Evolutionary conservation across 1,140 invertebrate genomes (phyloP).

Genomic region (Drosophila virilis): DNA sequence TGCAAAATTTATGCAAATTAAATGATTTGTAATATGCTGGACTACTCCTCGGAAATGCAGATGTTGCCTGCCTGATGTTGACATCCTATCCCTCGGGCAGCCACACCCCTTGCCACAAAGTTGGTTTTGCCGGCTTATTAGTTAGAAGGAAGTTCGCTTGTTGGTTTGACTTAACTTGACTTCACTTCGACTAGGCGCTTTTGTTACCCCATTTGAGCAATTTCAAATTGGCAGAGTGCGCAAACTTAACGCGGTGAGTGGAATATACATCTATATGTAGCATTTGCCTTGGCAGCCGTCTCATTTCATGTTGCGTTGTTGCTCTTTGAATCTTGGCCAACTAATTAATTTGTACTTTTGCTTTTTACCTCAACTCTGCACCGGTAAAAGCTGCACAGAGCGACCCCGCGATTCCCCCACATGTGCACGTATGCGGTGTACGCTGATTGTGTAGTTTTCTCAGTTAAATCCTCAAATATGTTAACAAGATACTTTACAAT

Average conservation of each 20-base stretch:
- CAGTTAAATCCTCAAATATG: constrained; percentile 72
- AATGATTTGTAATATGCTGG: constrained; percentile 58
- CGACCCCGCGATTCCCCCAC: constrained; percentile 3
- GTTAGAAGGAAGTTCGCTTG: constrained; percentile 53
- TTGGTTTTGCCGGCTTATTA: constrained; percentile 41
- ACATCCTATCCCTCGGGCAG: not conserved
- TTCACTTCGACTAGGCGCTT: constrained; percentile 7
- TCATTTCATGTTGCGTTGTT: constrained; percentile 22
- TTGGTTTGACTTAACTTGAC: constrained; percentile 42
- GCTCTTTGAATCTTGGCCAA: constrained; percentile 46
- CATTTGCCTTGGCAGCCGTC: constrained; percentile 6
- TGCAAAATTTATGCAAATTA: constrained; percentile 59
- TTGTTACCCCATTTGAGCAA: constrained; percentile 45
- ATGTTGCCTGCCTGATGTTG: constrained; percentile 31
- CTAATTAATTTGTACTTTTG: constrained; percentile 66
- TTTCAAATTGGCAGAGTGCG: constrained; percentile 48
- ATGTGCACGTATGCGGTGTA: constrained; percentile 21
- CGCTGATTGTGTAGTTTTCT: constrained; percentile 58
- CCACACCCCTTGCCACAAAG: constrained; percentile 3
- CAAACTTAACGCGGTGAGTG: constrained; percentile 20
- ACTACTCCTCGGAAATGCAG: constrained; percentile 42
- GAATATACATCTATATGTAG: not conserved
- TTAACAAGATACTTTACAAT: constrained; percentile 78
- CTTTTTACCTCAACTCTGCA: constrained; percentile 16
- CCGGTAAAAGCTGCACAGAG: not conserved